Conservation (phyloP, 2,888 invertebrate species). For the Apodemia zela region DNA sequence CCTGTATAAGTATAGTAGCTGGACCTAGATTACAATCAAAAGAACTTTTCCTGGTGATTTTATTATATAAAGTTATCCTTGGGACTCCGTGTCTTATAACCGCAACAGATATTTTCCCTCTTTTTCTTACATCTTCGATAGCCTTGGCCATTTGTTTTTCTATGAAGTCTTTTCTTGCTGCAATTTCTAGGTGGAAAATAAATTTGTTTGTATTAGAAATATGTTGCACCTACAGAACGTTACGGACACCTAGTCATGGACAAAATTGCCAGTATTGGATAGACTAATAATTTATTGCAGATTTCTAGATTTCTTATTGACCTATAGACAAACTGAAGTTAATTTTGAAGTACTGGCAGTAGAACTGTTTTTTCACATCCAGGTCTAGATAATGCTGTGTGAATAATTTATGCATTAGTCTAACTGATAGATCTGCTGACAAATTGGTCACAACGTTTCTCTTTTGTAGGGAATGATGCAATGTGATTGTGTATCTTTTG, state of each 20-base stretch:
- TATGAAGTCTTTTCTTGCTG: conserved; percentile 28
- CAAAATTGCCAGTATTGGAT: too few relatives aligned
- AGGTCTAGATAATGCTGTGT: too few relatives aligned
- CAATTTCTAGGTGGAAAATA: conserved; percentile 28
- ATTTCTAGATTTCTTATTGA: too few relatives aligned
- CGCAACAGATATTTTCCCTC: conserved; percentile 1
- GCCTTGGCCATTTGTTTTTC: conserved; percentile 30
- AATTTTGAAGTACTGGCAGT: too few relatives aligned
- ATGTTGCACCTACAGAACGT: conserved; percentile 1
- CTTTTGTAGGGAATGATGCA: too few relatives aligned
- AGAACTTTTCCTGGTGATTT: conserved; percentile 29
- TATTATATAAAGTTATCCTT: conserved; percentile 30
- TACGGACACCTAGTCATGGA: conserved; percentile 12
- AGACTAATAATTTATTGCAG: too few relatives aligned
- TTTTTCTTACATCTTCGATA: conserved; percentile 29
- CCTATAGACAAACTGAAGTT: too few relatives aligned
- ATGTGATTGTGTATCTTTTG: too few relatives aligned
- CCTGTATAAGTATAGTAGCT: background rate
- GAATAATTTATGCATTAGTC: too few relatives aligned
- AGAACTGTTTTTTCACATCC: too few relatives aligned
- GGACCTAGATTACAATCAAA: conserved; percentile 22
- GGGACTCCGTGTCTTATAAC: conserved; percentile 26
- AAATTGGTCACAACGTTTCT: too few relatives aligned
- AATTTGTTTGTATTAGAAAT: conserved; percentile 2
- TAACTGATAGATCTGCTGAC: too few relatives aligned